Conservation (phyloP, 2,888 invertebrate genomes). For the Drosophila pegasa region DNA sequence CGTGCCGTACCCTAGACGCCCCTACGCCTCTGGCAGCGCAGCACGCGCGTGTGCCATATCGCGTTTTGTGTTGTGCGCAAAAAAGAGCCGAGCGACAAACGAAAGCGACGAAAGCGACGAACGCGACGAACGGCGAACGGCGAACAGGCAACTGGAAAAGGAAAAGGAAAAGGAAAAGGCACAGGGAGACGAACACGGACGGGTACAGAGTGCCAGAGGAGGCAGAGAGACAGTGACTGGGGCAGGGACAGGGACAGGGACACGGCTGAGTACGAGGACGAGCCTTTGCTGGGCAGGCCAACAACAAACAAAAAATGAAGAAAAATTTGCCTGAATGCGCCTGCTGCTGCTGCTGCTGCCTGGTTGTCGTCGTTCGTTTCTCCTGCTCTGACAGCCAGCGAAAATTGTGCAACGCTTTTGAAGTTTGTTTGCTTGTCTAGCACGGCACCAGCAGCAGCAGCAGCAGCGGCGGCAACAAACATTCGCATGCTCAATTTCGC, state of each 20-base stretch:
- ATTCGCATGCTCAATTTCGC: slow-evolving; percentile 20
- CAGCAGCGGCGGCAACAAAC: slow-evolving; percentile 11
- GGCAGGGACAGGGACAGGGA: slow-evolving; percentile 33
- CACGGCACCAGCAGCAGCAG: slow-evolving; percentile 16
- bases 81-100: slow-evolving; percentile 64
- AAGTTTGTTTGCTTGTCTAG: slow-evolving; percentile 65
- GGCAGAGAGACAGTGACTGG: slow-evolving; percentile 8
- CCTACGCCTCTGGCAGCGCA: slow-evolving; percentile 50
- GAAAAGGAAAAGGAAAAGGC: slow-evolving; percentile 16
- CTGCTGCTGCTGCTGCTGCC: slow-evolving; percentile 32
- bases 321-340: slow-evolving; percentile 53
- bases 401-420: slow-evolving; percentile 74
- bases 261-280: slow-evolving; percentile 43
- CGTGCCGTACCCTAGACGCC: slow-evolving; percentile 32
- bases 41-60: slow-evolving; percentile 74
- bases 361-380: slow-evolving; percentile 23
- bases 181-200: slow-evolving; percentile 4
- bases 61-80: slow-evolving; percentile 77
- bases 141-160: slow-evolving; percentile 25
- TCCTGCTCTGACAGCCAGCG: slow-evolving; percentile 34
- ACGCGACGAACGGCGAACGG: slow-evolving; percentile 40
- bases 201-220: slow-evolving; percentile 2
- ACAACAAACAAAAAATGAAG: neutral
- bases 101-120: slow-evolving; percentile 46
- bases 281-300: slow-evolving; percentile 17